These are phyloP conservation scores for Motacilla tschutschensis DNA, from an alignment of 2,113 vertebrate genomes.

Conservation along the genomic window DNA sequence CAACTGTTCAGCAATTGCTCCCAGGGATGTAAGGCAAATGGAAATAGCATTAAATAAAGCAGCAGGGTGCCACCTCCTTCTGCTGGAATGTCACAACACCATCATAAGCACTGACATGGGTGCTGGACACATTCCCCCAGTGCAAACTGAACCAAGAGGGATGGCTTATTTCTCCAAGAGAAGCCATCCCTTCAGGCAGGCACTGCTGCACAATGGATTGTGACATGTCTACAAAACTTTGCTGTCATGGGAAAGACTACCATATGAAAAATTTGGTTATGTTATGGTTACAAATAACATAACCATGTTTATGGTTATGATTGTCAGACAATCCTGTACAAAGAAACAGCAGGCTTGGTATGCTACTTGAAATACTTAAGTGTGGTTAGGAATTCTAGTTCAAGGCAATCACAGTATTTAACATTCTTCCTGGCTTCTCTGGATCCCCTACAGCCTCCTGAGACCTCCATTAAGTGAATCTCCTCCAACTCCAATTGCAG, in stretches of 20 bases:
- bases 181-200: neutral
- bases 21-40: neutral
- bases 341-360: neutral
- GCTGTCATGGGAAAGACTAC: neutral
- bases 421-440: neutral
- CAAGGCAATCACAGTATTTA: neutral
- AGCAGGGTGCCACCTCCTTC: neutral
- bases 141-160: neutral
- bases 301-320: neutral
- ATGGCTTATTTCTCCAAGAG: neutral
- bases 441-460: neutral
- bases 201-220: neutral
- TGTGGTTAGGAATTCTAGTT: neutral
- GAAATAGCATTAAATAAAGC: neutral
- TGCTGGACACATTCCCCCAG: neutral
- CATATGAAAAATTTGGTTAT: neutral
- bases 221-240: neutral
- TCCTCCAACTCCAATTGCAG: neutral
- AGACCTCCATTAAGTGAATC: conserved; percentile 1
- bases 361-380: neutral
- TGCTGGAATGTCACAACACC: neutral
- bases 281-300: neutral
- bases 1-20: neutral
- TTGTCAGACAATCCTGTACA: neutral
- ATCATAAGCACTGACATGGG: neutral